Evolutionary conservation across 2,113 vertebrate genomes (phyloP).

Genomic region (Notiomystis cincta): DNA sequence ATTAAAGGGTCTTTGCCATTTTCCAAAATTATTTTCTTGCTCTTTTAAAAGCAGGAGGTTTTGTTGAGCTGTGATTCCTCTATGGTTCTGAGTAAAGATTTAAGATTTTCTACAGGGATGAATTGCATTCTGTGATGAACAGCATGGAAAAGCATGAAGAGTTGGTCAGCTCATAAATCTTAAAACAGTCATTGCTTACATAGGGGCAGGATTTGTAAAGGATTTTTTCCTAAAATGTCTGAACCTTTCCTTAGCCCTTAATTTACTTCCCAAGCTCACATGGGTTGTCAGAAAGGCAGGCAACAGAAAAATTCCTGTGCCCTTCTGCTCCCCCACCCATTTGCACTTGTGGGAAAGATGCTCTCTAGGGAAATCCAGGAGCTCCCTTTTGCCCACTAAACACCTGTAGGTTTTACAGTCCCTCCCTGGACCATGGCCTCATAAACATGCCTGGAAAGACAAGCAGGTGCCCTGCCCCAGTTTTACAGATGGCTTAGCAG

Average conservation of each 20-base stretch:
- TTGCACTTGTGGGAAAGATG: background rate
- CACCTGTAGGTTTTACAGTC: background rate
- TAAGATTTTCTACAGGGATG: background rate
- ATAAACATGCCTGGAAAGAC: background rate
- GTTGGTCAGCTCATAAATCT: background rate
- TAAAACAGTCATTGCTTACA: background rate
- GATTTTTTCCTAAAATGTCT: background rate
- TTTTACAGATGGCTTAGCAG: background rate
- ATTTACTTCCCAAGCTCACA: background rate
- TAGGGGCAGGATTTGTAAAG: background rate
- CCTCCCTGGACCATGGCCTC: background rate
- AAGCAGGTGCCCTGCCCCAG: background rate
- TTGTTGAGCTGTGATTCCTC: background rate
- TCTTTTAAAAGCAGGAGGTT: background rate
- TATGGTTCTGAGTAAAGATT: background rate
- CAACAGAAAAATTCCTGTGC: background rate
- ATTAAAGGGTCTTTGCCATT: background rate
- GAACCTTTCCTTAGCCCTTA: background rate
- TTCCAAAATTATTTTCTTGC: background rate
- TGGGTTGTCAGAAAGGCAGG: background rate
- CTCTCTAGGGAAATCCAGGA: background rate
- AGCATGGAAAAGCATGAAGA: background rate
- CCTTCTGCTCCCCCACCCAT: background rate
- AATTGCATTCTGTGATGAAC: background rate
- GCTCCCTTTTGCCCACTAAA: background rate